Base-by-base conservation (phyloP, 1,140 invertebrate species). In the Drosophila yakuba region DNA sequence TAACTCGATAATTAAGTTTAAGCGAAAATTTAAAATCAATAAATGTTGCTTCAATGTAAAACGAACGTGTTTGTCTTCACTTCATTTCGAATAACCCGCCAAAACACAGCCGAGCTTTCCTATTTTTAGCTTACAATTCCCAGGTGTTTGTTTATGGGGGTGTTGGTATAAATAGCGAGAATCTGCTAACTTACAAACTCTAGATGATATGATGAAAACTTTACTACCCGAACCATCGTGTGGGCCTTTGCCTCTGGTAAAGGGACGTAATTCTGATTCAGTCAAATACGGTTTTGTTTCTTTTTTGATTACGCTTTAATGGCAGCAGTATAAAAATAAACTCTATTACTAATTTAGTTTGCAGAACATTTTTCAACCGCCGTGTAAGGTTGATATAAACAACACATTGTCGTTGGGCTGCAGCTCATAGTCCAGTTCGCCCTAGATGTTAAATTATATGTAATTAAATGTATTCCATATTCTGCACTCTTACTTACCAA, bases 351-450 rank as follows among this genome's bases (percentile, higher is more conserved):
- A 48, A 39, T 32, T 35, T 15, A 3, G 44, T 0, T 8, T 32
- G 8, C 8, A 32, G 8, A n/a, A 14, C 10, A 8, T 39, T 8
- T 41, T 5, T 92, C 91, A 95, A 54, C 94, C 94, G 0, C 94
- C 94, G 69, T 95, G 94, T n/a, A 95, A 69, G 0, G 94, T 95
- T 0, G 94, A 95, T 91, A 95, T 94, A 25, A 95, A 95, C 36
- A 94, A 90, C 7, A 95, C 93, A 6, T 85, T 92, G 59, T 95
- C 94, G 47, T 92, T 93, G 3, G 78, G 72, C 44, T 94, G 92
- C 35, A 95, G 43, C 63, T 93, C 92, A 77, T 94, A 95, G 0
- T 94, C 93, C 0, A 94, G 59, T 76, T 94, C 94, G 3, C 94
- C 94, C 92, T 93, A 38, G 32, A 91, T 77, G 25, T 20, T 25